Percentiles rank a stretch among this genome's conserved stretches.
These are phyloP conservation scores for Pararge aegeria DNA, from an alignment of 1,140 invertebrate species.

Conservation along the genomic window DNA sequence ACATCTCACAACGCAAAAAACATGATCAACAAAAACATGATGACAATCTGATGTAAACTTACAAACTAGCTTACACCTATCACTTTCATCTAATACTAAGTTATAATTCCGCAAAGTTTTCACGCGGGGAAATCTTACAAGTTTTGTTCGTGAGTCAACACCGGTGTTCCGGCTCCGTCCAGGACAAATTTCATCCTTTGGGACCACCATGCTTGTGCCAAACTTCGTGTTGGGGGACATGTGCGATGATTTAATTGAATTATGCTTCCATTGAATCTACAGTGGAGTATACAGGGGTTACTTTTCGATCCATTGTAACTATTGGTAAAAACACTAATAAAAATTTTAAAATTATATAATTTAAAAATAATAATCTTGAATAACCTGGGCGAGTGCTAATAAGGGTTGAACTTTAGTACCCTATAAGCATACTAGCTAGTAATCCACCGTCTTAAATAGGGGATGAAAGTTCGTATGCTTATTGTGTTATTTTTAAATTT, in stretches of 20 bases:
- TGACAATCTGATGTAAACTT: background rate
- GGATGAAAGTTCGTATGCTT: too few species aligned
- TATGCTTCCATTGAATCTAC: background rate
- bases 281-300: too few species aligned
- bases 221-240: background rate
- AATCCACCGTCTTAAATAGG: too few species aligned
- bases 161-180: background rate
- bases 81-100: conserved; percentile 7
- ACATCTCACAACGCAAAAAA: background rate
- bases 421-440: too few species aligned
- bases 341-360: too few species aligned
- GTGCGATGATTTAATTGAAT: conserved; percentile 4
- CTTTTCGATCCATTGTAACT: too few species aligned
- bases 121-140: conserved; percentile 3
- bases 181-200: conserved; percentile 5
- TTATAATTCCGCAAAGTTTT: conserved; percentile 2
- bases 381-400: too few species aligned
- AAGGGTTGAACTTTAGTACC: too few species aligned
- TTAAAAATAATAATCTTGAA: too few species aligned
- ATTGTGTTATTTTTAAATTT: too few species aligned
- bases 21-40: background rate
- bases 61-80: background rate
- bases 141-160: conserved; percentile 5
- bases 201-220: background rate
- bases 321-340: too few species aligned